Evolutionary conservation across 1,140 invertebrate genomes (phyloP), one percentile per base, ranked within the genome.

Genomic region (Sycobia sp.): DNA sequence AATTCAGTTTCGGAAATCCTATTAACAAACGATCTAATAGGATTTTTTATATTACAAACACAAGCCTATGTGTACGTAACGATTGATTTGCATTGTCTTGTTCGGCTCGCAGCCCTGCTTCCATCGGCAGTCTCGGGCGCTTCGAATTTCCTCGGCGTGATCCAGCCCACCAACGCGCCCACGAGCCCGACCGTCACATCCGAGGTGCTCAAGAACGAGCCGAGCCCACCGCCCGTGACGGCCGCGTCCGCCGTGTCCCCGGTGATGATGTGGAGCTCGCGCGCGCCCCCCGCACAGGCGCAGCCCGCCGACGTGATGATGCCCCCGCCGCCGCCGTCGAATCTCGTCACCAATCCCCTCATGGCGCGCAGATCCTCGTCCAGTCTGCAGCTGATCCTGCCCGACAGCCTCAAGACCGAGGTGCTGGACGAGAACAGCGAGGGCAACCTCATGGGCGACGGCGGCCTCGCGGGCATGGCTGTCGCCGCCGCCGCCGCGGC

Each of bases 391-490:
- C 36, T 81, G n/a, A 82, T 82, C 8, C 67, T 82, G 20, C 77
- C 79, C 0, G 81, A 82, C 36, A 78, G 77, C 57, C 75, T 91
- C 18, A 91, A 91, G 72, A 89, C 88, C 38, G 90, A 91, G 76
- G 79, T 87, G 2, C 72, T 87, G 1, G 90, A 91, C 70, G 90
- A 91, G 61, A 87, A 84, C 61, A 89, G 87, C 65, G 87, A 89
- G 53, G 84, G 82, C 59, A 86, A 84, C 44, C 76, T 86, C 25
- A 73, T 85, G 20, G 82, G 81, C 59, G 82, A 85, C 4, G 84
- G 80, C 57, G 82, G 79, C 27, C 78, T 82, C 68, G 77, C 81
- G 27, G 73, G 74, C 57, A 72, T 77, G 56, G n/a, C n/a, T n/a
- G n/a, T n/a, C n/a, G n/a, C n/a, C n/a, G n/a, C n/a, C n/a, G n/a